phyloP scores from a whole-genome alignment of 2,888 invertebrate genomes.

The Sinotaia quadrata region DNA sequence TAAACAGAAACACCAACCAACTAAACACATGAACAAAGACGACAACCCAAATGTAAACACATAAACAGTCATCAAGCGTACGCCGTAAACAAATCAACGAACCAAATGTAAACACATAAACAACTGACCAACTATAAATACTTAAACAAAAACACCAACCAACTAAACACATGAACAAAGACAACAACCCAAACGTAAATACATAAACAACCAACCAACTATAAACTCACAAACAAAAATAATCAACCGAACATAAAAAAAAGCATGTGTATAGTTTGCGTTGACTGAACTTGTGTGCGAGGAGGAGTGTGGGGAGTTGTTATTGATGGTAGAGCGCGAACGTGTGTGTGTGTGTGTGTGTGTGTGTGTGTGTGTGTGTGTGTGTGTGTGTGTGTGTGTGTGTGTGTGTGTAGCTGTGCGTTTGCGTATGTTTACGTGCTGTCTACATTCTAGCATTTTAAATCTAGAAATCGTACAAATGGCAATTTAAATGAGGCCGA shows the following conservation, averaged over 20 bases:
- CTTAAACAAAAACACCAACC: no score
- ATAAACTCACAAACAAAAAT: not conserved
- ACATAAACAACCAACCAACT: not conserved
- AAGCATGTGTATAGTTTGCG: conserved; percentile 3
- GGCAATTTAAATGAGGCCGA: no score
- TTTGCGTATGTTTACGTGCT: no score
- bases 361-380: not conserved
- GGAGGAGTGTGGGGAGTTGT: no score
- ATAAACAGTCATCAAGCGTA: not conserved
- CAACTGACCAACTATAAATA: no score
- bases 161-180: not conserved
- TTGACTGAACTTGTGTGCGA: no score
- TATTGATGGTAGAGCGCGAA: no score
- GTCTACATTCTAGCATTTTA: no score
- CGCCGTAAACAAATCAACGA: no score
- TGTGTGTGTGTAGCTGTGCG: no score
- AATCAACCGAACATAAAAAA: not conserved
- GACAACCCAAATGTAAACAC: not conserved
- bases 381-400: conserved; percentile 7
- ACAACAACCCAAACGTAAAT: not conserved
- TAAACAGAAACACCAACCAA: no score
- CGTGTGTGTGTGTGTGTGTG: not conserved
- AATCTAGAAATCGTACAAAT: no score
- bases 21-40: not conserved
- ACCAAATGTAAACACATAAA: not conserved